Conservation (phyloP, 2,797 vertebrate species). For the Thaleichthys pacificus region DNA sequence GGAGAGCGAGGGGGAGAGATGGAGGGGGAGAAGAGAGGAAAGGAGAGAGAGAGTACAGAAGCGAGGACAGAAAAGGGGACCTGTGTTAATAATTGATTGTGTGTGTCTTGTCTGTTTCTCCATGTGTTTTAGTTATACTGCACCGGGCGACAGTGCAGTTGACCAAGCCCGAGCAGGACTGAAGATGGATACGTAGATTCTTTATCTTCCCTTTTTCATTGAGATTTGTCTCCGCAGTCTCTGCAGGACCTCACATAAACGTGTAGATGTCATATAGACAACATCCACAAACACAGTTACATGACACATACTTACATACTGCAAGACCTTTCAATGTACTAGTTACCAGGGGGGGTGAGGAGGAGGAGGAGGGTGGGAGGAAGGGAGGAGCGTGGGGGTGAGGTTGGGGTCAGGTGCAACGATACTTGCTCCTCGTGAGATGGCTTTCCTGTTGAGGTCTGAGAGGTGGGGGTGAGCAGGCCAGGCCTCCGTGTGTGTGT, state of each 20-base stretch:
- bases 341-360: neutral
- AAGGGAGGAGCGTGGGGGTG: constrained; percentile 8
- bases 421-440: too few species aligned
- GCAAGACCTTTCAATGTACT: too few species aligned
- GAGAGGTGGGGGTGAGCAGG: too few species aligned
- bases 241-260: too few species aligned
- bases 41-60: constrained; percentile 39
- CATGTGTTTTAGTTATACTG: constrained; percentile 43
- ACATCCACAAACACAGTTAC: too few species aligned
- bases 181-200: too few species aligned
- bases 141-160: constrained; percentile 67
- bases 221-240: neutral
- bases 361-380: constrained; percentile 19
- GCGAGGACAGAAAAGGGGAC: neutral
- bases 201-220: too few species aligned
- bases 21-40: constrained; percentile 13
- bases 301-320: too few species aligned
- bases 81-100: constrained; percentile 35
- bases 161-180: constrained; percentile 38
- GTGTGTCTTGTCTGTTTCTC: constrained; percentile 62
- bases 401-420: neutral
- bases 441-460: too few species aligned
- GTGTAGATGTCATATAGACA: too few species aligned
- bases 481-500: too few species aligned
- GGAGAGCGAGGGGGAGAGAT: neutral